Evolutionary conservation across 2,888 invertebrate species (phyloP), one percentile per base, ranked within the genome.

Genomic region (Mylabris sibirica): DNA sequence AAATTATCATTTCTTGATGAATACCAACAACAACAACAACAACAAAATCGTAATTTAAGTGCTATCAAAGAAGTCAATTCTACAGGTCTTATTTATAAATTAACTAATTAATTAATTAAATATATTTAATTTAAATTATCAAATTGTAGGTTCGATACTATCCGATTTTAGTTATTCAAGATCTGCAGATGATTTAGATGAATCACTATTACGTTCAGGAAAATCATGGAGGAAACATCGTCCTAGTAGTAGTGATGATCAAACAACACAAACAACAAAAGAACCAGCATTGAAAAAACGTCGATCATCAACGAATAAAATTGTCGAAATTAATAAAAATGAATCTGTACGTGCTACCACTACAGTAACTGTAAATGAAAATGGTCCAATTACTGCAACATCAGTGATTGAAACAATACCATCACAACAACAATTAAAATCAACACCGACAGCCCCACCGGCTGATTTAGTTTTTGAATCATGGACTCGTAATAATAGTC

Each of bases 151-250:
- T 22, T 93, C 93, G 0, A 86, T 94, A 14, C 84, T 94, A 41
- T 93, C 93, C 0, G 93, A 94, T 80, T 89, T 93, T 81, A 94
- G 94, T 74, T 92, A 92, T 81, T 95, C 95, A 14, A 90, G 92
- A 35, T 95, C 95, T 0, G 95, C 94, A 78, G 95, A 95, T 77
- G 94, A 94, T 82, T 85, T 95, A 66, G 93, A 94, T 74, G 80
- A 87, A 26, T 77, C 79, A 0, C 73, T 67, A 61, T 68, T 77
- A 14, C 75, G 78, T 14, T 92, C 92, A 78, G 92, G 93, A 79
- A 93, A 93, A 79, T 94, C 93, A 0, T 89, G 93, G 78, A 78
- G 78, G 61, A 81, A 79, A 59, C 77, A 78, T 62, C 72, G 77
- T 89, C 92, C 85, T 0, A 84, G 83, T 64, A n/a, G n/a, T n/a